Percentiles rank a stretch among this genome's conserved stretches.
Evolutionary conservation across 1,140 invertebrate species (phyloP).

Genomic region (Nasonia vitripennis): DNA sequence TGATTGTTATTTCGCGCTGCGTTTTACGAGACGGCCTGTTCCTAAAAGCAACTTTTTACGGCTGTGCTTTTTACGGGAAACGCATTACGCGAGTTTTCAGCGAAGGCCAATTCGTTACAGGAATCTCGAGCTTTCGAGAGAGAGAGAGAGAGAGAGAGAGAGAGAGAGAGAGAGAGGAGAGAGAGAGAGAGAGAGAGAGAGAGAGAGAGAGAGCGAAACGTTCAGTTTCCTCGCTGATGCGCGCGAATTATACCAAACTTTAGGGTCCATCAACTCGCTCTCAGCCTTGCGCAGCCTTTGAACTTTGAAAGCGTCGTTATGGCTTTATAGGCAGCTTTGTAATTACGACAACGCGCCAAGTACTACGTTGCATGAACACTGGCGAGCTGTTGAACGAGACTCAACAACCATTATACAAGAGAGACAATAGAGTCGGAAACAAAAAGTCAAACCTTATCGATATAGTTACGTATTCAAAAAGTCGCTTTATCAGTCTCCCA

Average conservation of each 20-base stretch:
- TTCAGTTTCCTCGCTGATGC: background rate
- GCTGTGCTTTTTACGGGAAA: background rate
- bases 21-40: background rate
- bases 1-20: background rate
- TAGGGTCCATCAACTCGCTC: background rate
- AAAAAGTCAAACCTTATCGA: too few relatives aligned
- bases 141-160: too few relatives aligned
- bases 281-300: background rate
- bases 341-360: background rate
- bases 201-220: too few relatives aligned
- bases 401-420: too few relatives aligned
- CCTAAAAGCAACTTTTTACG: background rate
- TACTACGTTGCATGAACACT: too few relatives aligned
- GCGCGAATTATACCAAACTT: background rate
- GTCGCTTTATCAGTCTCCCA: background rate
- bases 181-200: too few relatives aligned
- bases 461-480: too few relatives aligned
- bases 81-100: background rate
- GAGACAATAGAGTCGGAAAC: too few relatives aligned
- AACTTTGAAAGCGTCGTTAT: background rate
- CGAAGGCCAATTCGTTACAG: too few relatives aligned
- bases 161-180: too few relatives aligned
- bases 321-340: background rate
- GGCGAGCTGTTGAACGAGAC: too few relatives aligned
- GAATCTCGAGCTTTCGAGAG: too few relatives aligned